Evolutionary conservation across 2,797 vertebrate species (phyloP), one percentile per base, ranked within the genome.

Genomic region (Antrozous pallidus): DNA sequence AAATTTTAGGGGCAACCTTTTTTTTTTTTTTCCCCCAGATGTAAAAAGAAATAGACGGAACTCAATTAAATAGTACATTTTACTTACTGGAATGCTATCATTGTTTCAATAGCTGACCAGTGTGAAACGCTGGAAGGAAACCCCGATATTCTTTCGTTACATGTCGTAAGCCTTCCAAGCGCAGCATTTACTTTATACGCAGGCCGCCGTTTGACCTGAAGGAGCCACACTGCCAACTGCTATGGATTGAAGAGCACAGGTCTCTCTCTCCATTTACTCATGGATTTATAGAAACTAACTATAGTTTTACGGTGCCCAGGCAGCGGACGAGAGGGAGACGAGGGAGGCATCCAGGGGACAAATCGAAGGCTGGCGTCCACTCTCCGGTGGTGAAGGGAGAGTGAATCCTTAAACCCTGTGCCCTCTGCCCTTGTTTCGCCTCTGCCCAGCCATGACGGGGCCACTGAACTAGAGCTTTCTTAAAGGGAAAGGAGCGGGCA

Each of bases 401-500:
- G n/a, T n/a, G n/a, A n/a, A n/a, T n/a, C n/a, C 63, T 22, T 58
- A 56, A n/a, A 16, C 40, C 67, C 78, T 58, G 5, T 12, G 5
- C 12, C 36, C 45, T 16, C 1, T 1, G 22, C 8, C 24, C 33
- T 45, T 18, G 20, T 3, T 51, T 33, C 20, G 7, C 20, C 51
- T 10, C 36, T 31, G 42, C 28, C 56, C 36, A 51, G 26, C n/a
- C 36, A 31, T 3, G 2, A 20, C 20, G 11, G 42, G 18, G 14
- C 28, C 54, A n/a, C 36, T 49, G 86, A 78, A 90, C 24, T 16
- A 8, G 26, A n/a, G 18, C 2, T 54, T 54, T 58, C 24, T 61
- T 73, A 88, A 90, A 84, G 69, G 12, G 73, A 89, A 89, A n/a
- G 36, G 16, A 92, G 77, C n/a, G n/a, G n/a, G n/a, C n/a, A n/a